These are phyloP conservation scores for Heliocidaris erythrogramma DNA, from an alignment of 35 echinoderm and acorn worm species.

Conservation along the genomic window DNA sequence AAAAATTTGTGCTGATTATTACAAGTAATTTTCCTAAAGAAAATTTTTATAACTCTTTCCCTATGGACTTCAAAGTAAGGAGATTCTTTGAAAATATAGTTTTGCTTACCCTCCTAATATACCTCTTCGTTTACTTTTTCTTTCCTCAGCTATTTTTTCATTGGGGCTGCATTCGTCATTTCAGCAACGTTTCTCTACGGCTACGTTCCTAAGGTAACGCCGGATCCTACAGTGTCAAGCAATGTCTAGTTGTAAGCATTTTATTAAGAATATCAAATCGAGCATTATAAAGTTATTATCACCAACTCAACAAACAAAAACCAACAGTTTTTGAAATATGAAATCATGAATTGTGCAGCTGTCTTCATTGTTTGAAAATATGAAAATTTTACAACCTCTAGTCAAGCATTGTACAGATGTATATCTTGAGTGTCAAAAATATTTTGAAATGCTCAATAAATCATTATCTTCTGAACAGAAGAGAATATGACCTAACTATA, in stretches of 20 bases:
- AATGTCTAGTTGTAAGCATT: background rate
- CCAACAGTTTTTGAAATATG: background rate
- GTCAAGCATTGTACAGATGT: too few relatives aligned
- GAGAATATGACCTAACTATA: background rate
- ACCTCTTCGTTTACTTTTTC: background rate
- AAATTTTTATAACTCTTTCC: too few relatives aligned
- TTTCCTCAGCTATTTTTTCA: constrained; percentile 83
- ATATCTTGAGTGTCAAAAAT: too few relatives aligned
- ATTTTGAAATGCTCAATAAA: too few relatives aligned
- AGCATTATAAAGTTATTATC: background rate
- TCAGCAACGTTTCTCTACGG: constrained; percentile 87
- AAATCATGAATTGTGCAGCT: background rate
- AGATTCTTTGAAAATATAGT: too few relatives aligned
- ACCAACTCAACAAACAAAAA: background rate
- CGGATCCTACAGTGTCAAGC: background rate
- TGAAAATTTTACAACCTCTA: too few relatives aligned
- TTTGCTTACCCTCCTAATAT: background rate
- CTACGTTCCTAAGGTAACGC: constrained; percentile 51
- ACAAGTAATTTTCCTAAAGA: too few relatives aligned
- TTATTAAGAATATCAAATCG: background rate
- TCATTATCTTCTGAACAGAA: too few relatives aligned
- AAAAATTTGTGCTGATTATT: too few relatives aligned
- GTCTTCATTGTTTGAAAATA: background rate
- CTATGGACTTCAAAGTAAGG: too few relatives aligned
- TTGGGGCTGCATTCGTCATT: constrained; percentile 81